Percentiles rank a stretch among this genome's conserved stretches.
phyloP scores from a whole-genome alignment of 2,797 vertebrate genomes.

The Hyperoplus lanceolatus region DNA sequence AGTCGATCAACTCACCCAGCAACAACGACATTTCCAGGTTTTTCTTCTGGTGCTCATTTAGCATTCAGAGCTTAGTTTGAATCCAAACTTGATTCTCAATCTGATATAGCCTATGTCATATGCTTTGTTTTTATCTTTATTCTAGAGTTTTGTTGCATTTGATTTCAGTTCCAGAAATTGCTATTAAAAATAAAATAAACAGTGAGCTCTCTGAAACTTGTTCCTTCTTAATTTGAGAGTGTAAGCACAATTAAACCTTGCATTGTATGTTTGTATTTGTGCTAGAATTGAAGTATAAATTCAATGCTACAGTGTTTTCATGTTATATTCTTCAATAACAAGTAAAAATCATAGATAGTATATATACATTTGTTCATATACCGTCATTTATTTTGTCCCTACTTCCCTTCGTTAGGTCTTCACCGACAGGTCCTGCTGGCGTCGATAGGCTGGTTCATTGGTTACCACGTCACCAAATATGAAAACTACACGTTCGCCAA shows the following conservation, averaged over 20 bases:
- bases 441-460: constrained; percentile 88
- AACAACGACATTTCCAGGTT: background rate
- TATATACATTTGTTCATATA: too few species aligned
- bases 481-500: constrained; percentile 86
- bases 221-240: background rate
- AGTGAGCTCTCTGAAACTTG: background rate
- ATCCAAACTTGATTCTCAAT: background rate
- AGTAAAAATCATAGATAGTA: too few species aligned
- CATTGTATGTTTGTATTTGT: background rate
- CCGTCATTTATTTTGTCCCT: rapidly evolving
- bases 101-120: background rate
- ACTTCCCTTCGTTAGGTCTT: constrained; percentile 81
- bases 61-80: background rate
- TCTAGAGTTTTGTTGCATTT: background rate
- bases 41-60: background rate
- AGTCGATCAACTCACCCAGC: background rate
- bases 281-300: background rate
- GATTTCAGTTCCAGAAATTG: background rate
- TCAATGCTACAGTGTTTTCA: background rate
- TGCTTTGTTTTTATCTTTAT: background rate
- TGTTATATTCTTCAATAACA: background rate
- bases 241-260: too few species aligned
- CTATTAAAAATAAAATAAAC: background rate
- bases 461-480: constrained; percentile 88
- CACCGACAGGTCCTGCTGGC: constrained; percentile 89